Base-by-base conservation (phyloP, 2,113 vertebrate genomes). In the Callipepla squamata region DNA sequence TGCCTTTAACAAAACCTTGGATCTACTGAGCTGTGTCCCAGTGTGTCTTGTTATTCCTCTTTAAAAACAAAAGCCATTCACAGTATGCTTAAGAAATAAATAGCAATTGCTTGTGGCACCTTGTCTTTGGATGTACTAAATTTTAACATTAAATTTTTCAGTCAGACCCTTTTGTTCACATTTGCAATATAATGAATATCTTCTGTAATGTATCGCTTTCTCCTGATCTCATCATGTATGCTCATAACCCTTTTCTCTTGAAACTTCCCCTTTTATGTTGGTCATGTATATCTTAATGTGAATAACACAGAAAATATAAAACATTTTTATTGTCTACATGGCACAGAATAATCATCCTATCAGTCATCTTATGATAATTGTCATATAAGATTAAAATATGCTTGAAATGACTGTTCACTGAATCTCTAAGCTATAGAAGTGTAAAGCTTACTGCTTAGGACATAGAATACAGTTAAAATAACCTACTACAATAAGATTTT, bases 101-200 rank as follows among this genome's bases (percentile, higher is more conserved):
- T 82, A 28, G n/a, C 40, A 10, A 18, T 11, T 89, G n/a, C 3
- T 84, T 80, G 57, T 55, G 61, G 25, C 51, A 22, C 36, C 11
- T 6, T 40, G 3, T 79, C 8, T n/a, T 42, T 72, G 36, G 30
- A 32, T 72, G 18, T 55, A 75, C 32, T 78, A 68, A 92, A 92
- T 34, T 62, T 40, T 53, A 93, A 5, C 34, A 26, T 51, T 77
- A 80, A 55, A 55, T 85, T 80, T 92, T 75, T 88, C 30, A 65
- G 69, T 21, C 32, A 77, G 42, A 53, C 53, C 36, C 11, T 73
- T 86, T 76, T 61, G 53, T 69, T 81, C 85, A 25, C 44, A 23
- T 65, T 87, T 59, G 40, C n/a, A 72, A 76, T 36, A 7, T 20
- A 72, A 50, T 68, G 18, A 75, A 90, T 57, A 48, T 28, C 13